These are phyloP conservation scores for Micrasema minimum DNA, from an alignment of 1,140 invertebrate species.

Conservation along the genomic window DNA sequence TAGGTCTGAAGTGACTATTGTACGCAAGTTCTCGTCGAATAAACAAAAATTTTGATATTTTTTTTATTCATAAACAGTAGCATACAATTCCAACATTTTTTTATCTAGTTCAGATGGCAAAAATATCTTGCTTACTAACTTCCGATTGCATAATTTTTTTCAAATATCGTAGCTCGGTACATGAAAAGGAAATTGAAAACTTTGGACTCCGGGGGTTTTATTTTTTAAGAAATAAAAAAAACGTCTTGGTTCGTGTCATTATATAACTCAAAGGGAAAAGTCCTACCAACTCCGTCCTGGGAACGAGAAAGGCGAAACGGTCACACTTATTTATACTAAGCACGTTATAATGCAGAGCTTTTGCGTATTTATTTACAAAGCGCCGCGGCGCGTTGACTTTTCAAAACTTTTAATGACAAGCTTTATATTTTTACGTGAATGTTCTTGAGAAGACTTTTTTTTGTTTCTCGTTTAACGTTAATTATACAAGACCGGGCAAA, in stretches of 20 bases:
- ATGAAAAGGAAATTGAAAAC: too few relatives aligned
- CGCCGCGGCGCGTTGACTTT: conserved; percentile 43
- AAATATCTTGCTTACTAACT: too few relatives aligned
- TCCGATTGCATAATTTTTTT: too few relatives aligned
- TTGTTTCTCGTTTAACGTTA: conserved; percentile 42
- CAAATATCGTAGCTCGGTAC: too few relatives aligned
- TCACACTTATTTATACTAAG: conserved; percentile 43
- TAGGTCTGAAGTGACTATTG: too few relatives aligned
- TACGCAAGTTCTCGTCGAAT: too few relatives aligned
- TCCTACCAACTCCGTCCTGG: conserved; percentile 17
- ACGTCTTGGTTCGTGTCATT: conserved; percentile 36
- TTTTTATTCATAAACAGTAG: too few relatives aligned
- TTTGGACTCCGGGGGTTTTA: conserved; percentile 13
- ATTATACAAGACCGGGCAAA: conserved; percentile 32
- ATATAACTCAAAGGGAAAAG: conserved; percentile 32
- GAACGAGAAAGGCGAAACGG: conserved; percentile 34
- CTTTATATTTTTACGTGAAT: conserved; percentile 47
- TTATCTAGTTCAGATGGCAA: too few relatives aligned
- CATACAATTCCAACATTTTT: too few relatives aligned
- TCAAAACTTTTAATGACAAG: conserved; percentile 47
- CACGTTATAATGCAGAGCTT: conserved; percentile 39
- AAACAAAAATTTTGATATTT: too few relatives aligned
- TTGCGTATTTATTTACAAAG: conserved; percentile 49
- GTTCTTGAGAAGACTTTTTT: conserved; percentile 38
- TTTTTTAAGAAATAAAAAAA: conserved; percentile 25